Base-by-base conservation (phyloP, 2,113 vertebrate genomes). In the Neoarius graeffei region DNA sequence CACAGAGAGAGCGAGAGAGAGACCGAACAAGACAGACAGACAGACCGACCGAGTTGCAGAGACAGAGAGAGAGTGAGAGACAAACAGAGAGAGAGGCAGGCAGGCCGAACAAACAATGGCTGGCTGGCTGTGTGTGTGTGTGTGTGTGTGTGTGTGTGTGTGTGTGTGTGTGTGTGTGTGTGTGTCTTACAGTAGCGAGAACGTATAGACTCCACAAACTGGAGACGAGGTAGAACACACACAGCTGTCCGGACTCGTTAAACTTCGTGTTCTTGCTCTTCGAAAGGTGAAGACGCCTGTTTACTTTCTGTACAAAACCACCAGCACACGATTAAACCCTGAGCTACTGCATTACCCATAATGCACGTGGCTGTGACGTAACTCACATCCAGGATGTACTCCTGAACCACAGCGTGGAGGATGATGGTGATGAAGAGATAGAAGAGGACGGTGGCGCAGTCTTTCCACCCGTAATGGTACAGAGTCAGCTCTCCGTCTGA, bases 241-340 rank as follows among this genome's bases (percentile, higher is more conserved):
- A 96, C 92, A 99, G 95, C 92, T 99, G 98, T 80, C 98, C 98
- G 0, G 98, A 99, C 89, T 99, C 98, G 15, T 99, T 99, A 90
- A 99, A 99, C 93, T 99, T 99, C 89, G 96, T 98, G 91, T 99
- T 98, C 89, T 99, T 99, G 92, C 98, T 97, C 92, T 99, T 99
- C 83, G 98, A 99, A 83, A 99, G 97, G 91, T 99, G 98, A 86
- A 99, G 97, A n/a, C 98, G 96, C 85, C 97, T 95, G 95, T 97
- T 99, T 91, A 99, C 96, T 96, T 98, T 99, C 98, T 99, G 90
- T 84, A 89, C 11, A 8, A 50, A 90, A 86, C 83, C 88, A 90
- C 6, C 59, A 79, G 3, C 9, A 82, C 6, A 30, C 7, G 25
- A 64, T 17, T 25, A 83, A 50, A 30, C 19, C 20, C 25, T n/a